Percentiles rank a stretch among this genome's conserved stretches.
Evolutionary conservation across 2,113 vertebrate genomes (phyloP).

Genomic region (Chloroceryle aenea): DNA sequence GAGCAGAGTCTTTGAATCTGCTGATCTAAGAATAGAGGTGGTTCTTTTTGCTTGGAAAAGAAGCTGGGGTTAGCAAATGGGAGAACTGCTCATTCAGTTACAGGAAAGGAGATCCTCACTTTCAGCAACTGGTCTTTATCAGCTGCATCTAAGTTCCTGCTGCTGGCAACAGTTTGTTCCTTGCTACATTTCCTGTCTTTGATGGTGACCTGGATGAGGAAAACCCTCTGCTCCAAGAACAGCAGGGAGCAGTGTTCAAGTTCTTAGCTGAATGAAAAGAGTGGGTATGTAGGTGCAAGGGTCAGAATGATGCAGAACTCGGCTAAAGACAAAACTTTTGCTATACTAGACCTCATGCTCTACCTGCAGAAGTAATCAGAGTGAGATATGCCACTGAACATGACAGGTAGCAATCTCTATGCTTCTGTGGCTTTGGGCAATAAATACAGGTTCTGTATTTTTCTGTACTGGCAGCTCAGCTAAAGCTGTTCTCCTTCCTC

Average conservation of each 20-base stretch:
- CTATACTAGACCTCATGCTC: background rate
- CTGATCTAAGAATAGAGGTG: background rate
- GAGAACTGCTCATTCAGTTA: background rate
- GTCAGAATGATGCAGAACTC: background rate
- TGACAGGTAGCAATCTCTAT: background rate
- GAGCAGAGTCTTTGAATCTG: background rate
- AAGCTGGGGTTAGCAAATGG: background rate
- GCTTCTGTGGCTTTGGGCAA: background rate
- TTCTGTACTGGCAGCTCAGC: constrained; percentile 11
- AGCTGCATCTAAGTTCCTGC: background rate
- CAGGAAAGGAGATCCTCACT: background rate
- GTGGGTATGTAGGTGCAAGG: background rate
- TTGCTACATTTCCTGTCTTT: background rate
- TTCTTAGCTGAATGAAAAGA: background rate
- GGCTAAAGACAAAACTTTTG: background rate
- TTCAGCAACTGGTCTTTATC: background rate
- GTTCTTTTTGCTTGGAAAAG: background rate
- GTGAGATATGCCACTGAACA: background rate
- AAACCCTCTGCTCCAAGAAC: background rate
- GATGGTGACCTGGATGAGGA: background rate
- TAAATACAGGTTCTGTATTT: constrained; percentile 19
- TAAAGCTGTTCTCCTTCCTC: constrained; percentile 3
- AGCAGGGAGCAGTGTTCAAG: background rate
- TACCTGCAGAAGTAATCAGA: background rate
- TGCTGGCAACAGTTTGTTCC: background rate